Conservation (phyloP, 2,888 invertebrate genomes). For the Coecobrya sp. region DNA sequence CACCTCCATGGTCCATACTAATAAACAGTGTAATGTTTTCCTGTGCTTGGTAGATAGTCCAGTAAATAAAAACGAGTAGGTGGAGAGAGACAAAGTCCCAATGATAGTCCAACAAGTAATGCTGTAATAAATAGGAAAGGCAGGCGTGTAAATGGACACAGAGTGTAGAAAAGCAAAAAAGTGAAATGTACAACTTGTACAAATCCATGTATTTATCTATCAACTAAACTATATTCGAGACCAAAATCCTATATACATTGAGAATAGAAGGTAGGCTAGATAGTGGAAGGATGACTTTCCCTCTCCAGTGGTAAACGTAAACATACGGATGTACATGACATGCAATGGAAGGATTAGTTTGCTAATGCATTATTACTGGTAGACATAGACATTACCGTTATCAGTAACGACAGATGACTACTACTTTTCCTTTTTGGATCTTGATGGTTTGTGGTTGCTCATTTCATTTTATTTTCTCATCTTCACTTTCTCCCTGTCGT, state of each 20-base stretch:
- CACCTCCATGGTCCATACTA: background rate
- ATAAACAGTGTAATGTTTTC: background rate
- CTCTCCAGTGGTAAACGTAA: background rate
- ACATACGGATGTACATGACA: background rate
- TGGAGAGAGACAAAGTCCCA: constrained; percentile 12
- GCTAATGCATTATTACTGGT: constrained; percentile 48
- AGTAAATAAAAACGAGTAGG: constrained; percentile 40
- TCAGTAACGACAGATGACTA: constrained; percentile 63
- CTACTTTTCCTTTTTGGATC: constrained; percentile 34
- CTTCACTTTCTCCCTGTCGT: background rate
- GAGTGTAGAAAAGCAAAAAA: background rate
- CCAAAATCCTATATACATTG: background rate
- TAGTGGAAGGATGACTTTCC: background rate
- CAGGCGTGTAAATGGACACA: background rate
- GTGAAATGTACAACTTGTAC: background rate
- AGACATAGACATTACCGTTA: constrained; percentile 57
- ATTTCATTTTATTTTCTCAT: background rate
- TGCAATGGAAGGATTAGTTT: background rate
- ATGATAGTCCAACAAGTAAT: background rate
- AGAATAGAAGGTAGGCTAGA: background rate
- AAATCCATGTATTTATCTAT: too few relatives aligned
- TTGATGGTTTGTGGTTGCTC: constrained; percentile 4
- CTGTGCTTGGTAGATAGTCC: too few relatives aligned
- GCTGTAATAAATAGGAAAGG: background rate
- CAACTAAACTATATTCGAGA: too few relatives aligned